Evolutionary conservation across 2,888 invertebrate species (phyloP).

Genomic region (Thyatira batis): DNA sequence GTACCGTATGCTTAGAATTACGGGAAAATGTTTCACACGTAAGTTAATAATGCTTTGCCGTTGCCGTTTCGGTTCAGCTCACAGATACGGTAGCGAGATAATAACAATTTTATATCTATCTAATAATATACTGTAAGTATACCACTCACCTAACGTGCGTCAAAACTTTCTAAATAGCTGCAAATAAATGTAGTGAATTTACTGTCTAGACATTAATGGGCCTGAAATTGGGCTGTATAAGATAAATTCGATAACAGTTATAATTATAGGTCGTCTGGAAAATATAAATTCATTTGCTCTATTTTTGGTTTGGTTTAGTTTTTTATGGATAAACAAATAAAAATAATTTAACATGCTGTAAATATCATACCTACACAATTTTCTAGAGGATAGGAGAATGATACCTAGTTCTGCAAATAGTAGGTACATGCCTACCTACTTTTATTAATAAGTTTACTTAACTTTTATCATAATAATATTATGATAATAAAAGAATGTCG

Average conservation of each 20-base stretch:
- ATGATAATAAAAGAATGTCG: neutral
- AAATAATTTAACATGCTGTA: neutral
- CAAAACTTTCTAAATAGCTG: constrained; percentile 24
- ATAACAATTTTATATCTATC: constrained; percentile 14
- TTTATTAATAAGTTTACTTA: no score
- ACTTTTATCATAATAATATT: neutral
- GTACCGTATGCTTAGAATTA: constrained; percentile 18
- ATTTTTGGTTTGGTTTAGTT: neutral
- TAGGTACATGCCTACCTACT: no score
- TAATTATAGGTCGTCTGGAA: neutral
- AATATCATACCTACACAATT: no score
- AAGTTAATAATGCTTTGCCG: neutral
- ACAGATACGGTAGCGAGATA: constrained; percentile 14
- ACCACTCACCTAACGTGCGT: constrained; percentile 26
- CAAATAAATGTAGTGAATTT: constrained; percentile 33
- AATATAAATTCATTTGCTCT: neutral
- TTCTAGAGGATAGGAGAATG: no score
- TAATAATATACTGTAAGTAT: constrained; percentile 15
- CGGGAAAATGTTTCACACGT: neutral
- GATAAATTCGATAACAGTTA: constrained; percentile 20
- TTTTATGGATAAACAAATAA: neutral
- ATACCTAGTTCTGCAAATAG: no score
- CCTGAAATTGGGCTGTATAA: constrained; percentile 27
- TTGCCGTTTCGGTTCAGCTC: constrained; percentile 11
- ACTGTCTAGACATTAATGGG: constrained; percentile 42